Conservation (phyloP, 2,797 vertebrate species). For the Melanotaenia boesemani region DNA sequence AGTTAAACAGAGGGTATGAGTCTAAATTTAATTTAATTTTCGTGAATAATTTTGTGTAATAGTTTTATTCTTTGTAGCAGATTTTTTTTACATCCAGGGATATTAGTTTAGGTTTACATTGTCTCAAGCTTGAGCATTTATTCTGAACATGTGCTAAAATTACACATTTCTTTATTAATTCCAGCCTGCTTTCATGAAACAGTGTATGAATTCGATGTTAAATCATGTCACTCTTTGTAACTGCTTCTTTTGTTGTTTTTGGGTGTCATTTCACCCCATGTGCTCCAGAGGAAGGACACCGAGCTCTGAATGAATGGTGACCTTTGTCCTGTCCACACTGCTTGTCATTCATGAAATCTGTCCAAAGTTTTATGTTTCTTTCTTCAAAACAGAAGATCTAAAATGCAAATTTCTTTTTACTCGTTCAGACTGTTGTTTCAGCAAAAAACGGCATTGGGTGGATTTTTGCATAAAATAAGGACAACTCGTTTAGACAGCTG, state of each 20-base stretch:
- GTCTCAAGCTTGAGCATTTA: not conserved
- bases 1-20: slow-evolving; percentile 10
- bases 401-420: not conserved
- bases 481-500: not conserved
- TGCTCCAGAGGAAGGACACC: not conserved
- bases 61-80: not conserved
- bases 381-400: not conserved
- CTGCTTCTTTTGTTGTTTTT: not conserved
- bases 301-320: slow-evolving; percentile 1
- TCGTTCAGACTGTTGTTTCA: not conserved
- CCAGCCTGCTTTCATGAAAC: not conserved
- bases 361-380: not conserved
- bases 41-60: slow-evolving; percentile 2
- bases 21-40: slow-evolving; percentile 4
- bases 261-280: not conserved
- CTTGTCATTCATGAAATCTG: not conserved
- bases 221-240: not conserved
- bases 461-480: not conserved
- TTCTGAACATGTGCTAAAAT: not conserved
- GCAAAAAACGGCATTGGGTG: not conserved
- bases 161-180: too few relatives aligned
- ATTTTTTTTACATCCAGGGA: not conserved
- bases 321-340: not conserved
- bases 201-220: too few relatives aligned
- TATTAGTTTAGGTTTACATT: slow-evolving; percentile 5